phyloP scores from a whole-genome alignment of 2,113 vertebrate genomes.

The Pantherophis guttatus region DNA sequence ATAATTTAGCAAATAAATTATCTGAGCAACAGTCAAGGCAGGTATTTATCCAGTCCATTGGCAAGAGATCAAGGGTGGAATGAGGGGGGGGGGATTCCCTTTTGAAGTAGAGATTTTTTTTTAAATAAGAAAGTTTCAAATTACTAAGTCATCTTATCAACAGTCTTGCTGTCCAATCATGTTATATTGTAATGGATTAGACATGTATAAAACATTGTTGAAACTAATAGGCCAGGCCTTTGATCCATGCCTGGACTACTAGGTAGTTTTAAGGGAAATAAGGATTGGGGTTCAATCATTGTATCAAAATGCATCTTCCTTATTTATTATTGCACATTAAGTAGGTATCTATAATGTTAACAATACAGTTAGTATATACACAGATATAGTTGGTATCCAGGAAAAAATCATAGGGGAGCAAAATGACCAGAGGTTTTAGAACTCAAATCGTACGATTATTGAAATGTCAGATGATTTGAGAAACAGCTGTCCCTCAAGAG shows the following conservation, averaged over 20 bases:
- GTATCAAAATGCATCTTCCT: slow-evolving; percentile 13
- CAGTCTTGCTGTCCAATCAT: not conserved
- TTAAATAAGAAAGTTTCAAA: not conserved
- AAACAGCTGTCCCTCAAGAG: not conserved
- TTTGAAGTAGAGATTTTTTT: not conserved
- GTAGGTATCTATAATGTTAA: not conserved
- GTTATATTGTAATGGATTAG: not conserved
- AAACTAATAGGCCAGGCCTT: not conserved
- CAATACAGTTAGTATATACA: not conserved
- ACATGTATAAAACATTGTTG: not conserved
- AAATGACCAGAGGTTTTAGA: not conserved
- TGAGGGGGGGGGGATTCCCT: no score
- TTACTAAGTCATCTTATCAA: not conserved
- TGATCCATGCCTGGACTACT: slow-evolving; percentile 8
- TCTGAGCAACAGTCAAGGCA: not conserved
- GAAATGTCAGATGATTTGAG: not conserved
- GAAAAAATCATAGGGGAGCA: slow-evolving; percentile 19
- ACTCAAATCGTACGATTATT: not conserved
- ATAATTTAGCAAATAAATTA: slow-evolving; percentile 29
- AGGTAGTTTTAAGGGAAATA: not conserved
- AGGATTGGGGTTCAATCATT: slow-evolving; percentile 13
- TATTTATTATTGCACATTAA: slow-evolving; percentile 12
- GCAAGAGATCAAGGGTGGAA: not conserved
- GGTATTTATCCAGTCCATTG: not conserved
- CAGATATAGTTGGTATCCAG: not conserved